Percentiles rank a stretch among this genome's conserved stretches.
phyloP scores from a whole-genome alignment of 2,888 invertebrate species.

The Enoplolaimus lenunculus region DNA sequence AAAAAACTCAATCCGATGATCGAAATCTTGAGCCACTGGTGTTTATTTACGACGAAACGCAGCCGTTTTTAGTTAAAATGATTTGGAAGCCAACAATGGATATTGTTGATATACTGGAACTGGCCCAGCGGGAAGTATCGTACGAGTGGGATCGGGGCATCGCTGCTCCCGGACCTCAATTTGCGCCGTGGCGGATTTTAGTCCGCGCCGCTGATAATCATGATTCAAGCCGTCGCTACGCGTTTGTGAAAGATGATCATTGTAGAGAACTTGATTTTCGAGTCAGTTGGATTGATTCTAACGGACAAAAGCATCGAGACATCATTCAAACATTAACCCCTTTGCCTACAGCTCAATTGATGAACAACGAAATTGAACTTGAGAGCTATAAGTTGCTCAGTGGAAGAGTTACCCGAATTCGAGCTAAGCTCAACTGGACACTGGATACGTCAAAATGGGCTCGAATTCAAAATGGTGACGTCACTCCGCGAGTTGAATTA shows the following conservation, averaged over 20 bases:
- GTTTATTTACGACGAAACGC: background rate
- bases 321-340: background rate
- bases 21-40: background rate
- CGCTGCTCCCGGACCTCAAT: background rate
- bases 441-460: background rate
- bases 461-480: background rate
- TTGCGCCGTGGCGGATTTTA: slow-evolving; percentile 7
- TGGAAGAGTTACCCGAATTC: background rate
- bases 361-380: background rate
- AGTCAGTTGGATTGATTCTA: background rate
- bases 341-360: background rate
- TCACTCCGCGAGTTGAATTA: background rate
- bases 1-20: no score
- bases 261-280: slow-evolving; percentile 4
- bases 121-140: background rate
- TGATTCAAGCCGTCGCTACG: background rate
- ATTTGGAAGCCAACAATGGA: background rate
- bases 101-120: background rate
- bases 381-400: background rate
- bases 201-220: background rate
- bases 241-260: slow-evolving; percentile 5
- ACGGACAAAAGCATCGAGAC: background rate
- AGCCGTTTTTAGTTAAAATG: background rate
- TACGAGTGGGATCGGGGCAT: background rate
- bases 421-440: background rate